phyloP scores from a whole-genome alignment of 2,797 vertebrate species.

The Erethizon dorsatum region DNA sequence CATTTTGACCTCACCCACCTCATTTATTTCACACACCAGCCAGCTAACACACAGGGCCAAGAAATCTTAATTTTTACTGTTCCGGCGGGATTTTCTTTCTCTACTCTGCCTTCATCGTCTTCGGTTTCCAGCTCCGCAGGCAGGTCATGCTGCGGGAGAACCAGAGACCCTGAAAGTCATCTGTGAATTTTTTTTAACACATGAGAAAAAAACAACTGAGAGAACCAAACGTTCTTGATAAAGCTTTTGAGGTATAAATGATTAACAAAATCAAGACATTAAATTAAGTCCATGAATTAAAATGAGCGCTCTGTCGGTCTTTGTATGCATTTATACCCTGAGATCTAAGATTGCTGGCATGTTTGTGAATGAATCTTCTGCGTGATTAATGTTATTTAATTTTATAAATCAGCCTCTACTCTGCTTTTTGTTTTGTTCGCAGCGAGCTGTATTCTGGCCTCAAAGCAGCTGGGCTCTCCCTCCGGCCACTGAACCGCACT shows the following conservation, averaged over 20 bases:
- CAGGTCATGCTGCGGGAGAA: constrained; percentile 88
- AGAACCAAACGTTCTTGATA: constrained; percentile 94
- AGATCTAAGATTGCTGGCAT: not conserved
- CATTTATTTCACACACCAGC: not conserved
- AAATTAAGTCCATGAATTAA: constrained; percentile 11
- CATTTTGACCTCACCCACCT: not conserved
- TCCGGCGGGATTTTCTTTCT: not conserved
- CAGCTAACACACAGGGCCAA: not conserved
- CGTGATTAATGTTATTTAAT: not conserved
- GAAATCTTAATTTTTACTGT: too few species aligned
- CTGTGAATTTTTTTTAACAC: constrained; percentile 93
- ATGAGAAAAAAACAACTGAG: constrained; percentile 91
- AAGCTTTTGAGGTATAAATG: constrained; percentile 92
- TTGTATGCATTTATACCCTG: not conserved
- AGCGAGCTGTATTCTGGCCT: not conserved
- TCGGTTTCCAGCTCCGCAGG: constrained; percentile 91
- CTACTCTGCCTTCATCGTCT: not conserved
- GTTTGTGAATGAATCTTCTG: constrained; percentile 3
- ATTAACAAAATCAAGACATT: constrained; percentile 15
- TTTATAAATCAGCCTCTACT: not conserved
- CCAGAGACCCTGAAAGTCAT: constrained; percentile 91
- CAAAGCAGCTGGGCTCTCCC: not conserved
- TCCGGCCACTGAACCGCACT: not conserved
- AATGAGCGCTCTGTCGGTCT: constrained; percentile 1
- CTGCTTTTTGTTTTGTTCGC: not conserved